Evolutionary conservation across 2,888 invertebrate species (phyloP).

Genomic region (Melieria omissa): DNA sequence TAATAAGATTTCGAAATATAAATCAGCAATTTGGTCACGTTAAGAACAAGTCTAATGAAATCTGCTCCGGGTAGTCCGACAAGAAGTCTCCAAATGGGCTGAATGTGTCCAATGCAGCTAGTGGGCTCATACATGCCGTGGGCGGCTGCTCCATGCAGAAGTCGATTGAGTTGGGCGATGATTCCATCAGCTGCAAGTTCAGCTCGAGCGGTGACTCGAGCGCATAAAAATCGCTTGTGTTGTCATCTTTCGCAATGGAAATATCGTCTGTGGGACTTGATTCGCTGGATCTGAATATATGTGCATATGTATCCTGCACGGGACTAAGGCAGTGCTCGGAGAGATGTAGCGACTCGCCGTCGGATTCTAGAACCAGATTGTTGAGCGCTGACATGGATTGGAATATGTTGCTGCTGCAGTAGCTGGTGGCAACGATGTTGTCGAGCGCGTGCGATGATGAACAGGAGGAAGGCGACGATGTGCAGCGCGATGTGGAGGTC

Average conservation of each 20-base stretch:
- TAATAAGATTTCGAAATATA: too few relatives aligned
- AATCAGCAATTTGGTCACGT: conserved; percentile 54
- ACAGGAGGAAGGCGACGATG: conserved; percentile 14
- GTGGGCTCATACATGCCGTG: conserved; percentile 58
- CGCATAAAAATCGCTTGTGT: conserved; percentile 46
- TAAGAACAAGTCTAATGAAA: conserved; percentile 61
- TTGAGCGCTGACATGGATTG: conserved; percentile 57
- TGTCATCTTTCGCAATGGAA: conserved; percentile 15
- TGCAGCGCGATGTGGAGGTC: conserved; percentile 22
- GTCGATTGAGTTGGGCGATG: conserved; percentile 59
- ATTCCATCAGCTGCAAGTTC: conserved; percentile 61
- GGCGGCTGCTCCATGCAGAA: conserved; percentile 59
- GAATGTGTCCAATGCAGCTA: conserved; percentile 59
- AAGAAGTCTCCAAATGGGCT: conserved; percentile 63
- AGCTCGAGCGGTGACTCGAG: conserved; percentile 61
- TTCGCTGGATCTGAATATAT: background rate
- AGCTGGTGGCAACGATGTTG: conserved; percentile 41
- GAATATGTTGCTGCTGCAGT: conserved; percentile 43
- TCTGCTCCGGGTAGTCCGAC: conserved; percentile 59
- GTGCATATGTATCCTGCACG: conserved; percentile 31
- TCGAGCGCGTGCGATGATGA: conserved; percentile 46
- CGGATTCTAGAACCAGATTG: conserved; percentile 69
- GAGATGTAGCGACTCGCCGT: conserved; percentile 70
- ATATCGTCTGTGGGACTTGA: background rate
- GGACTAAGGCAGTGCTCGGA: conserved; percentile 62